Evolutionary conservation across 2,888 invertebrate species (phyloP).

Genomic region (Parapristionchus giblindavisi): DNA sequence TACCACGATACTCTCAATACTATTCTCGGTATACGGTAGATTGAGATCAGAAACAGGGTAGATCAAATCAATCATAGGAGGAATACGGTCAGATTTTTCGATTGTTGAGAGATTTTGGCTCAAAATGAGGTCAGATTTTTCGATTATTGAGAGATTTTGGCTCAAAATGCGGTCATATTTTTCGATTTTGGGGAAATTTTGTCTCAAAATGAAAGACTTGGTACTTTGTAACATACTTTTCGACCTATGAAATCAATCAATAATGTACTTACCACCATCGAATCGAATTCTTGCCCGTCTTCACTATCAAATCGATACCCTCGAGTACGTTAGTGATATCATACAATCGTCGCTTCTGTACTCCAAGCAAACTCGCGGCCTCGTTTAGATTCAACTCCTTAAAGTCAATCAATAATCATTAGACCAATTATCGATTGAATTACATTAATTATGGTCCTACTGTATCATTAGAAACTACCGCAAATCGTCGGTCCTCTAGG

Average conservation of each 20-base stretch:
- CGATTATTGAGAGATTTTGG: too few relatives aligned
- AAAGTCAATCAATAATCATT: not conserved
- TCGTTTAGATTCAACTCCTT: conserved; percentile 67
- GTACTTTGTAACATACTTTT: too few relatives aligned
- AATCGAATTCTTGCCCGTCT: conserved; percentile 67
- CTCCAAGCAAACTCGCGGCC: conserved; percentile 60
- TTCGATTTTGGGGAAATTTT: too few relatives aligned
- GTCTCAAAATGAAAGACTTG: conserved; percentile 25
- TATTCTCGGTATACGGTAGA: too few relatives aligned
- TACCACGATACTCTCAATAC: too few relatives aligned
- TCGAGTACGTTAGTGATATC: conserved; percentile 68
- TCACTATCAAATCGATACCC: conserved; percentile 67
- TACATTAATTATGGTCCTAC: too few relatives aligned
- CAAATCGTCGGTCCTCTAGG: conserved; percentile 28
- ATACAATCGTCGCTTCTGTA: conserved; percentile 66
- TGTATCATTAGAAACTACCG: conserved; percentile 36
- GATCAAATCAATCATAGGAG: not conserved
- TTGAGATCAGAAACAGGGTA: too few relatives aligned
- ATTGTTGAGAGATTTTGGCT: too few relatives aligned
- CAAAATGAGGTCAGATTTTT: too few relatives aligned
- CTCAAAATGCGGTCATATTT: too few relatives aligned
- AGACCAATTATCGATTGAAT: not conserved
- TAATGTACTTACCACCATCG: conserved; percentile 58
- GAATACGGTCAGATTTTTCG: too few relatives aligned
- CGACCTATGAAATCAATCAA: too few relatives aligned